Evolutionary conservation across 2,113 vertebrate genomes (phyloP), one percentile per base, ranked within the genome.

Genomic region (Aptenodytes patagonicus): DNA sequence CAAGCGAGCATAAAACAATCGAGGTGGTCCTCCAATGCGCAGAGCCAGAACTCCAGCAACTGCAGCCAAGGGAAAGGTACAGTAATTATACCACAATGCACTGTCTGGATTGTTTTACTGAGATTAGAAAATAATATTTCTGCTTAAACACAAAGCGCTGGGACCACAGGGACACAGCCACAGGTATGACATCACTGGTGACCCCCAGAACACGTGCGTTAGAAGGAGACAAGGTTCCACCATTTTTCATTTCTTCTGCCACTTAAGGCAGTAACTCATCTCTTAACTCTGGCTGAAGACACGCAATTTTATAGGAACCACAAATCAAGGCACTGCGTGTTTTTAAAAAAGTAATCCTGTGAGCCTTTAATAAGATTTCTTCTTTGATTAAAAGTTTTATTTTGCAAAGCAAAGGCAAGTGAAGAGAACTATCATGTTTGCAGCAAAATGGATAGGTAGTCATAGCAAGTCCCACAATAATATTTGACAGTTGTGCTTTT

Each of bases 231-330:
- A 46, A 8, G 9, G 34, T 51, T 64, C 65, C 42, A 73, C 65
- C 18, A 51, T 78, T 70, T 85, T 87, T 75, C 54, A 85, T 64
- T 88, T 95, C 83, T 93, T 79, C 88, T 91, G 82, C 42, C 93
- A 52, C 54, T 79, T 73, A 34, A 44, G 18, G 64, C 4, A 46
- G 15, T 84, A 83, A 78, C 19, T 65, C 36, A 52, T 64, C 42
- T 46, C 81, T 71, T 82, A 81, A 62, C 13, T 77, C 77, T 51
- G 65, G 64, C 92, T 86, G 93, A 95, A 95, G 84, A 90, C 72
- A 25, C 1, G 4, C 22, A 4, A 86, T 91, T 97, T 97, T 96
- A 96, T 88, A 70, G 83, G 83, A 94, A 93, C 95, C 71, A 96
- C 93, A 97, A 95, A 96, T 96, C 95, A 97, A 85, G 88, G 71